Evolutionary conservation across 1,140 invertebrate genomes (phyloP).

Genomic region (Drepana arcuata): DNA sequence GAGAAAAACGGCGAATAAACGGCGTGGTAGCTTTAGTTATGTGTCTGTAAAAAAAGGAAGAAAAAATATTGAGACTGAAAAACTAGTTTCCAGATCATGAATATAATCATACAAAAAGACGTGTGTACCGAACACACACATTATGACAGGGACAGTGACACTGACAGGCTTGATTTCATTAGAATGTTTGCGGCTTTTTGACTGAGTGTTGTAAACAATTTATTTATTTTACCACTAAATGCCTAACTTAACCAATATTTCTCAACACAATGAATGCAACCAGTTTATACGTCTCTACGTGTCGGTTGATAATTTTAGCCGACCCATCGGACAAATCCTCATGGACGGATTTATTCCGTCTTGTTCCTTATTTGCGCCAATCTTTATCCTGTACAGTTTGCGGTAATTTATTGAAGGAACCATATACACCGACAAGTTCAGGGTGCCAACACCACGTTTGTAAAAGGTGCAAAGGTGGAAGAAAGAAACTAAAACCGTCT

Average conservation of each 20-base stretch:
- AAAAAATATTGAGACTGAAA: background rate
- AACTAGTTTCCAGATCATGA: too few relatives aligned
- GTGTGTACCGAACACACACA: too few relatives aligned
- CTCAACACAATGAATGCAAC: slow-evolving; percentile 83
- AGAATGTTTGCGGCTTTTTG: slow-evolving; percentile 55
- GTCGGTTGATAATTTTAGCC: slow-evolving; percentile 82
- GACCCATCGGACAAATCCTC: slow-evolving; percentile 76
- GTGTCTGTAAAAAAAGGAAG: background rate
- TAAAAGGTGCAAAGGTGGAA: slow-evolving; percentile 83
- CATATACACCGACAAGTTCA: slow-evolving; percentile 84
- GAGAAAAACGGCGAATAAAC: background rate
- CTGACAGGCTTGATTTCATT: slow-evolving; percentile 26
- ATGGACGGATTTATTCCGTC: slow-evolving; percentile 86
- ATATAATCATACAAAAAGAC: too few relatives aligned
- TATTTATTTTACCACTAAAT: slow-evolving; percentile 31
- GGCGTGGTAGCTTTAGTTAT: background rate
- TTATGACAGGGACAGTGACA: slow-evolving; percentile 7
- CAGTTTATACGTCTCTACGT: slow-evolving; percentile 87
- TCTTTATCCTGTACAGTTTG: slow-evolving; percentile 92
- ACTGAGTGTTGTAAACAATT: slow-evolving; percentile 53
- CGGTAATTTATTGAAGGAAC: slow-evolving; percentile 85
- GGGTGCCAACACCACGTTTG: slow-evolving; percentile 93
- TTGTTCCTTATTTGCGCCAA: slow-evolving; percentile 87
- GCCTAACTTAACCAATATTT: slow-evolving; percentile 20
- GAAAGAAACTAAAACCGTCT: slow-evolving; percentile 86